Evolutionary conservation across 1,140 invertebrate species (phyloP).

Genomic region (Hycleus phaleratus): DNA sequence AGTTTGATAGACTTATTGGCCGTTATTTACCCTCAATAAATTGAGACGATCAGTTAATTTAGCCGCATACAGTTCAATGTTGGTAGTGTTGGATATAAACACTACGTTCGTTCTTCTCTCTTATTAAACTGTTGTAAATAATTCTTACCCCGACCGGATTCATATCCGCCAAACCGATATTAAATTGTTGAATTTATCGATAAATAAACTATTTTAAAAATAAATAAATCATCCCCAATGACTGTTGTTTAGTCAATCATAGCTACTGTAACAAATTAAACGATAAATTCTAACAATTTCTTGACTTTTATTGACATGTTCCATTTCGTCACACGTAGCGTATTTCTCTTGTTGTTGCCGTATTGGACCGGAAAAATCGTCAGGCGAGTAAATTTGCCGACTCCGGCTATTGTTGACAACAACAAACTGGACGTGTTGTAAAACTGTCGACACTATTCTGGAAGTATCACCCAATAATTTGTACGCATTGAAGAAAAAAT

Average conservation of each 20-base stretch:
- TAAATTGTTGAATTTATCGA: background rate
- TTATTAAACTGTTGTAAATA: conserved; percentile 14
- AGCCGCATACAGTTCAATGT: conserved; percentile 15
- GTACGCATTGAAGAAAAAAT: background rate
- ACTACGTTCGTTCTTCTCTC: background rate
- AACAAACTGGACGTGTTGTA: conserved; percentile 1
- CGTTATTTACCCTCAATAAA: conserved; percentile 25
- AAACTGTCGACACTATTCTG: conserved; percentile 17
- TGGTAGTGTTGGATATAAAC: background rate
- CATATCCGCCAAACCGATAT: conserved; percentile 6
- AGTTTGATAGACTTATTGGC: conserved; percentile 27
- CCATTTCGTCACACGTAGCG: background rate
- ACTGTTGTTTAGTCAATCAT: background rate
- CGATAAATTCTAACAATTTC: conserved; percentile 1
- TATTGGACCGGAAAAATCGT: background rate
- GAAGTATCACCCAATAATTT: conserved; percentile 6
- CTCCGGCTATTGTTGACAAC: background rate
- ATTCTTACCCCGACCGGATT: conserved; percentile 16
- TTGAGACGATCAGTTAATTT: conserved; percentile 25
- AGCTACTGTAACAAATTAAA: conserved; percentile 20
- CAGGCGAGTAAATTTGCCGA: conserved; percentile 1
- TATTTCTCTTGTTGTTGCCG: background rate
- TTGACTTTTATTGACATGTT: conserved; percentile 14
- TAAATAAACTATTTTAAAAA: background rate
- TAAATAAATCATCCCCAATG: background rate